Percentiles rank a stretch among this genome's conserved stretches.
phyloP scores from a whole-genome alignment of 2,888 invertebrate genomes.

The Netelia fuscicornis region DNA sequence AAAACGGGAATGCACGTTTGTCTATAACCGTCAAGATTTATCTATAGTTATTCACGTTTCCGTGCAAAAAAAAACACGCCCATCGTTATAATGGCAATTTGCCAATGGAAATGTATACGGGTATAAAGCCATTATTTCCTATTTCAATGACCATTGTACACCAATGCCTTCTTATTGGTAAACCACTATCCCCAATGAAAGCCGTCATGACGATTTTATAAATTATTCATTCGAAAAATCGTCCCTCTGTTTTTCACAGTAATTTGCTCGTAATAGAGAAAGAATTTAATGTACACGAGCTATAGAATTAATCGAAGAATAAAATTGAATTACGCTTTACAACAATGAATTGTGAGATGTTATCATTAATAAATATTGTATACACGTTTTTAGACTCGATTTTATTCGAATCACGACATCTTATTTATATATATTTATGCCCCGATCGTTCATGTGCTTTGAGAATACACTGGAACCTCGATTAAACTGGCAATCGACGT shows the following conservation, averaged over 20 bases:
- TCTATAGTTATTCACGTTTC: conserved; percentile 23
- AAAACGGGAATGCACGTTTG: conserved; percentile 45
- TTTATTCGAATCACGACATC: too few species aligned
- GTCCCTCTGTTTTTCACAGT: background rate
- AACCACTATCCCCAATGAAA: background rate
- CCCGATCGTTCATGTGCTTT: too few species aligned
- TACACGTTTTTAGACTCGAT: too few species aligned
- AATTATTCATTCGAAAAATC: background rate
- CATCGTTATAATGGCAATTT: conserved; percentile 33
- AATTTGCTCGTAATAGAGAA: background rate
- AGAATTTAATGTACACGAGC: background rate
- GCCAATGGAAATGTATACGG: conserved; percentile 20
- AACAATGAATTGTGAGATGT: too few species aligned
- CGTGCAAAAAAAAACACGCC: background rate
- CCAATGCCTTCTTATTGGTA: conserved; percentile 5
- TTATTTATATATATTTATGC: too few species aligned
- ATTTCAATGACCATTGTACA: conserved; percentile 25
- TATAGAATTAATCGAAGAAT: too few species aligned
- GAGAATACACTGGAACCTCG: too few species aligned
- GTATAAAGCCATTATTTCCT: background rate
- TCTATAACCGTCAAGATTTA: conserved; percentile 9
- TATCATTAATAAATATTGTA: too few species aligned
- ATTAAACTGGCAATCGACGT: too few species aligned
- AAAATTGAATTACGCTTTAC: too few species aligned
- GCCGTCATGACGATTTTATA: background rate